Evolutionary conservation across 2,888 invertebrate genomes (phyloP), one percentile per base, ranked within the genome.

Genomic region (Ferrisia virgata): DNA sequence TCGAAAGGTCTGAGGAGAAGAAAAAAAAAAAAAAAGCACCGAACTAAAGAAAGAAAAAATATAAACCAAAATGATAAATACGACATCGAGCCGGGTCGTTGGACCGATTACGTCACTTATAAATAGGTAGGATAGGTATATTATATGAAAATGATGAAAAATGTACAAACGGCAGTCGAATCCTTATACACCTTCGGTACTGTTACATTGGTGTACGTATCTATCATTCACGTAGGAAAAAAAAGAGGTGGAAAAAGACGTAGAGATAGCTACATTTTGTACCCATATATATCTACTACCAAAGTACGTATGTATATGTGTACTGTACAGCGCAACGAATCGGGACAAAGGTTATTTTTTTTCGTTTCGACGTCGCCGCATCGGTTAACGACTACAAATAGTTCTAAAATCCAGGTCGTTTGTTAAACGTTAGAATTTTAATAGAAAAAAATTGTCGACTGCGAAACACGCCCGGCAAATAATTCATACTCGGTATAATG

Each of bases 331-430:
- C n/a, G n/a, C n/a, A n/a, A n/a, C n/a, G n/a, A n/a, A n/a, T n/a
- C n/a, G n/a, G n/a, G n/a, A n/a, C n/a, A n/a, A n/a, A n/a, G n/a
- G n/a, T n/a, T n/a, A n/a, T n/a, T n/a, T n/a, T n/a, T 43, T 43
- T 53, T 53, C 13, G 53, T 22, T 6, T 25, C 25, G 58, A 11
- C 18, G n/a, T 53, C 28, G 4, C 13, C 22, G 5, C 47, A 47
- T 72, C 72, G 72, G 72, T 72, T 72, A 72, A 72, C 72, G 36
- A 72, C 72, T 28, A 64, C 64, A 11, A 11, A 33, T 33, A 33
- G 72, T 53, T 39, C 28, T 64, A 28, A 72, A 72, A 72, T 72
- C 72, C 72, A 72, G 72, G 72, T 72, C 72, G 72, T 72, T 72
- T 72, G 72, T 72, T 64, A 22, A 72, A 33, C 72, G 72, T 33